Evolutionary conservation across 1,140 invertebrate species (phyloP).

Genomic region (Scaptomyza hsui): DNA sequence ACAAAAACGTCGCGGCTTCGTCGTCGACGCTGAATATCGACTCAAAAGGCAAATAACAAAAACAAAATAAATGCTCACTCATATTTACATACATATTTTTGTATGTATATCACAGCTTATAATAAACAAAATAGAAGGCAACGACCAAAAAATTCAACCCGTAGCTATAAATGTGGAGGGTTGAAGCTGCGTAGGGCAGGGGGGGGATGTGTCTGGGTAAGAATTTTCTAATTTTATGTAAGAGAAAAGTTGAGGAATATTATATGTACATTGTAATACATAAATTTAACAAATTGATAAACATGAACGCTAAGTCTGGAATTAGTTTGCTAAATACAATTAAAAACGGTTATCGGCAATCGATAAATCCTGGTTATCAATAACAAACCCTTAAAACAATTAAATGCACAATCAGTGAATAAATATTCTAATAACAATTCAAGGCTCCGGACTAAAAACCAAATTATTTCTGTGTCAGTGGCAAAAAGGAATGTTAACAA

Average conservation of each 20-base stretch:
- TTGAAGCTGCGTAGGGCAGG: background rate
- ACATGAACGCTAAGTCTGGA: too few species aligned
- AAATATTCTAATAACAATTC: conserved; percentile 12
- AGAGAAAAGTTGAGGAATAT: conserved; percentile 2
- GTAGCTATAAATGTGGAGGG: background rate
- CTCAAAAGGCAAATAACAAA: conserved; percentile 25
- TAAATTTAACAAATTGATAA: too few species aligned
- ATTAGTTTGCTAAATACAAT: too few species aligned
- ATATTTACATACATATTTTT: background rate
- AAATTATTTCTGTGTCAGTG: conserved; percentile 67
- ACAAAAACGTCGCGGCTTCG: conserved; percentile 19
- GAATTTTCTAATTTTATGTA: conserved; percentile 9
- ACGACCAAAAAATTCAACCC: background rate
- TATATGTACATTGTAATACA: too few species aligned
- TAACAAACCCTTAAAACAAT: too few species aligned
- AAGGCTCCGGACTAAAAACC: background rate
- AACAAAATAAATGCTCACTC: background rate
- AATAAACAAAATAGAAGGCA: conserved; percentile 15
- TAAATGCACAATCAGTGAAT: background rate
- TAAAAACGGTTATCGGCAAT: background rate
- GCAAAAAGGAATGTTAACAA: conserved; percentile 64
- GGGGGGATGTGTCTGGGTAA: background rate
- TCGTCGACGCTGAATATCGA: conserved; percentile 23
- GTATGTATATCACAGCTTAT: background rate
- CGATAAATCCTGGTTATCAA: too few species aligned